Base-by-base conservation (phyloP, 2,113 vertebrate species). In the Crotalus tigris region DNA sequence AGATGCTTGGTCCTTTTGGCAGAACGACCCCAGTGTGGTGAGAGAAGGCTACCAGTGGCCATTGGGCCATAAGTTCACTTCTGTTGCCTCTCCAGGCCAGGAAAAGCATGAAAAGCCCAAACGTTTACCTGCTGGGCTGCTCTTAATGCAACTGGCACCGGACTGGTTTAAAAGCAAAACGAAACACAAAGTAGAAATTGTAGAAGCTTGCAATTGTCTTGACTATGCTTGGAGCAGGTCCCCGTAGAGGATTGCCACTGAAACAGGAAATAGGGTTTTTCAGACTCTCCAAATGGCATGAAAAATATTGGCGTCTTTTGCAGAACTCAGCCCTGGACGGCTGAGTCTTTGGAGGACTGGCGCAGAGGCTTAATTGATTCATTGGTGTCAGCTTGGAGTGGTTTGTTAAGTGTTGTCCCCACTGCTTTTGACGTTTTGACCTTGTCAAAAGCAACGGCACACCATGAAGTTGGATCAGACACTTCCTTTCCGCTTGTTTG, bases 401-500 rank as follows among this genome's bases (percentile, higher is more conserved):
- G 46, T 85, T 92, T 46, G 44, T 86, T 59, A 86, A 86, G 75
- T 61, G 69, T 55, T 23, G 7, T 23, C 33, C 85, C 55, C 29
- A 69, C 57, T 7, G 5, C 69, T 57, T 58, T 39, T 46, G 33
- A 44, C 23, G 39, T 53, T 51, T 61, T 93, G 92, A 90, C 92
- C 92, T 93, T 93, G 92, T 93, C 92, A 93, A 85, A 93, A 90
- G 75, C 54, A 53, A 58, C 69, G 5, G n/a, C 6, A 23, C 55
- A 90, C 92, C 92, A 90, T 93, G 92, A 90, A 93, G 75, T 86
- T 49, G 88, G 55, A 90, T 53, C 44, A 93, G 92, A 93, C 92
- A 59, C 44, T 53, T 85, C 69, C 39, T 93, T 86, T 85, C 88
- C 55, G 23, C 88, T 69, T 86, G 88, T 89, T 85, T 61, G 75